Conservation (phyloP, 2,888 invertebrate genomes). For the Synanthedon tipuliformis region DNA sequence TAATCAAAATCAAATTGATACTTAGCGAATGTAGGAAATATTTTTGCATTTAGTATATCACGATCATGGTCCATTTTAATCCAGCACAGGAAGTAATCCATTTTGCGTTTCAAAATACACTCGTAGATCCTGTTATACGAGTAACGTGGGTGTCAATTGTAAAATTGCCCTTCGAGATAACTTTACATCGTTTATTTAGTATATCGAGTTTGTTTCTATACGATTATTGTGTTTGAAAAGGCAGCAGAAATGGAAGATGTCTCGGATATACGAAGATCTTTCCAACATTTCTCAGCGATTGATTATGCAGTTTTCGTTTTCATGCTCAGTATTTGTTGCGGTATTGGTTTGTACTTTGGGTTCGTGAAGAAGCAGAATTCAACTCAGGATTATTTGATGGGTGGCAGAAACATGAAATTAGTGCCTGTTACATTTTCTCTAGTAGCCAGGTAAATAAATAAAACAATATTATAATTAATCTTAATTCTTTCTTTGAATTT, state of each 20-base stretch:
- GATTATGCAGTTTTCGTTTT: conserved; percentile 77
- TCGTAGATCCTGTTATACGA: conserved; percentile 23
- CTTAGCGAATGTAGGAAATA: too few species aligned
- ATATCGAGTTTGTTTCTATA: neutral
- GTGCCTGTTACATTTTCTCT: conserved; percentile 85
- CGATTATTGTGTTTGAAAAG: conserved; percentile 2
- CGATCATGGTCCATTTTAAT: conserved; percentile 19
- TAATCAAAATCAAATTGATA: too few species aligned
- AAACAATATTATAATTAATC: neutral
- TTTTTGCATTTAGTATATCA: neutral
- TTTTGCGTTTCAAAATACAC: conserved; percentile 32
- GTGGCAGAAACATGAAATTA: conserved; percentile 81
- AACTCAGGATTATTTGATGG: conserved; percentile 82
- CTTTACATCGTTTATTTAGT: conserved; percentile 3
- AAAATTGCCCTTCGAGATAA: conserved; percentile 30
- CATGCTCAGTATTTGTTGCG: conserved; percentile 79
- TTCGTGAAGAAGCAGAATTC: conserved; percentile 72
- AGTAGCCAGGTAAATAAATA: conserved; percentile 74
- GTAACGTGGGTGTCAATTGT: conserved; percentile 46
- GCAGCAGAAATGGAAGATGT: conserved; percentile 22
- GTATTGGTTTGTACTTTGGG: conserved; percentile 84
- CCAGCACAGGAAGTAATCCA: conserved; percentile 32
- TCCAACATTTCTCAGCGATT: conserved; percentile 62
- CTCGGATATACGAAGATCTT: conserved; percentile 25
- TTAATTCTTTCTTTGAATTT: neutral